phyloP scores from a whole-genome alignment of 2,888 invertebrate species.

The Elysia crispata region DNA sequence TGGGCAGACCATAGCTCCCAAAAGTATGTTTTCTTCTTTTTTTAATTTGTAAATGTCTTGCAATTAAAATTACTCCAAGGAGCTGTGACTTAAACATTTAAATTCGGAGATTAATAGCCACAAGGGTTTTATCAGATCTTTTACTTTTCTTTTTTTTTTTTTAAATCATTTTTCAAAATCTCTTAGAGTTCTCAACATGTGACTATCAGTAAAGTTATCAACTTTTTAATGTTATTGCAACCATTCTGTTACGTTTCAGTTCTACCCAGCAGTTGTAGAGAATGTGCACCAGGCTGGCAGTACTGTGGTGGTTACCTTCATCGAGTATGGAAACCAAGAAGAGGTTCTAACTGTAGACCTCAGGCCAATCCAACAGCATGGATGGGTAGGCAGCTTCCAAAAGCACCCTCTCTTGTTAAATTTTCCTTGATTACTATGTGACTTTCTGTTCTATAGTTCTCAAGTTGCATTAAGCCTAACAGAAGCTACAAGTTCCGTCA shows the following conservation, averaged over 20 bases:
- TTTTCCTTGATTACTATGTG: too few relatives aligned
- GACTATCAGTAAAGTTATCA: not conserved
- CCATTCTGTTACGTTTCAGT: constrained; percentile 57
- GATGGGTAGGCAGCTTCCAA: constrained; percentile 44
- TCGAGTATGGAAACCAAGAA: constrained; percentile 93
- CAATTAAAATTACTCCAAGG: too few relatives aligned
- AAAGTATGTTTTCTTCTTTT: not conserved
- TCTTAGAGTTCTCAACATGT: not conserved
- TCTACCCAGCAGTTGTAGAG: constrained; percentile 66
- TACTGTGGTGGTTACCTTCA: constrained; percentile 83
- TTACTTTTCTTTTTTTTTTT: not conserved
- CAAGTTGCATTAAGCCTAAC: too few relatives aligned
- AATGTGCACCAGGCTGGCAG: constrained; percentile 56
- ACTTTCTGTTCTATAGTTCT: too few relatives aligned
- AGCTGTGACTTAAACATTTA: too few relatives aligned
- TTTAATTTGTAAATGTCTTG: too few relatives aligned
- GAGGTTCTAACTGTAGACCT: constrained; percentile 91
- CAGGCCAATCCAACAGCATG: constrained; percentile 80
- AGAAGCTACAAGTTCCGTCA: too few relatives aligned
- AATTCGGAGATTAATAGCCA: too few relatives aligned
- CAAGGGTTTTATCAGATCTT: too few relatives aligned
- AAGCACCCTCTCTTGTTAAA: too few relatives aligned
- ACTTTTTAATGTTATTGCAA: not conserved
- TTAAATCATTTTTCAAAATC: not conserved
- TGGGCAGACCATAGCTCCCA: too few relatives aligned